phyloP scores from a whole-genome alignment of 2,113 vertebrate species.

The Pampusana beccarii region DNA sequence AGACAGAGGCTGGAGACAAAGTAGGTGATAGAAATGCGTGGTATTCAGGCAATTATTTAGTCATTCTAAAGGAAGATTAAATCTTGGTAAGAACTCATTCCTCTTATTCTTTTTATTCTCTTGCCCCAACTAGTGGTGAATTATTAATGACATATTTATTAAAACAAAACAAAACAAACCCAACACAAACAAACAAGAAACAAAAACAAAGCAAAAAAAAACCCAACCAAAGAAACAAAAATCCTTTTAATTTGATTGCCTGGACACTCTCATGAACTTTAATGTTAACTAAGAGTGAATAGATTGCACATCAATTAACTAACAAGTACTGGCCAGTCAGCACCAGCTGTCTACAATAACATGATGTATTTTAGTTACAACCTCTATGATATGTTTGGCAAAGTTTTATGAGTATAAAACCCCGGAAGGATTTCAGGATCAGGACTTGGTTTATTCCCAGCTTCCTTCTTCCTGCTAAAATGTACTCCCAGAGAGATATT shows the following conservation, averaged over 20 bases:
- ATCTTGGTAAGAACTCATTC: background rate
- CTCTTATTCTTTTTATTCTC: background rate
- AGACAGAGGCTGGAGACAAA: background rate
- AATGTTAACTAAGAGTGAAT: background rate
- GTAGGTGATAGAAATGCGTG: fast-evolving
- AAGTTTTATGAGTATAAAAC: background rate
- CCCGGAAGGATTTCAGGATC: background rate
- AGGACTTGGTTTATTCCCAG: background rate
- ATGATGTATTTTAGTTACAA: background rate
- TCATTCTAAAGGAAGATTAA: background rate
- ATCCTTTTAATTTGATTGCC: background rate
- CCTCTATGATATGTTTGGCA: background rate
- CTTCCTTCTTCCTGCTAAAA: background rate
- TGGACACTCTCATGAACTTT: background rate
- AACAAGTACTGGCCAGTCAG: background rate
- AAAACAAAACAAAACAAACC: background rate
- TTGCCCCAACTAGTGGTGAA: background rate
- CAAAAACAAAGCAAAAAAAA: background rate
- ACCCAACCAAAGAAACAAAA: too few relatives aligned
- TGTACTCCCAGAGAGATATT: background rate
- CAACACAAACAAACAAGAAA: too few relatives aligned
- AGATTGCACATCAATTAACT: background rate
- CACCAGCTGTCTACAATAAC: background rate
- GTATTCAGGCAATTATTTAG: background rate
- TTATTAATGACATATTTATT: background rate